Evolutionary conservation across 2,797 vertebrate species (phyloP).

Genomic region (Mormyrops boulengeri): DNA sequence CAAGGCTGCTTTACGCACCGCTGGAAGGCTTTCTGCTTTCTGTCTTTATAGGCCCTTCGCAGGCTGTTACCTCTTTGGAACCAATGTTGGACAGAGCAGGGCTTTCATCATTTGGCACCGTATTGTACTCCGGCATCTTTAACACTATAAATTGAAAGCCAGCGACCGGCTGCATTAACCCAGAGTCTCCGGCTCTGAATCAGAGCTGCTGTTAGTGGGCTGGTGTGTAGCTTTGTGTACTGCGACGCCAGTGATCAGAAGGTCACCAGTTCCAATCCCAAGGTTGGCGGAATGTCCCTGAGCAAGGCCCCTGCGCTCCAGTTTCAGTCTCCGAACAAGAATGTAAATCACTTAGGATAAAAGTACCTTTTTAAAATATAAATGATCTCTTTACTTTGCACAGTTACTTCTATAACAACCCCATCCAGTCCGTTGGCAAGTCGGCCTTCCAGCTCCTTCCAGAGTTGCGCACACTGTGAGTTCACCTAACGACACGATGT

Average conservation of each 20-base stretch:
- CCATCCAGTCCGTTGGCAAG: conserved; percentile 80
- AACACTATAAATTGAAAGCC: background rate
- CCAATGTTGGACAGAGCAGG: background rate
- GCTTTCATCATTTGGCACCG: background rate
- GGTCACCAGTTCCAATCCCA: background rate
- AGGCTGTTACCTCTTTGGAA: background rate
- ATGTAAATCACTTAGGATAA: background rate
- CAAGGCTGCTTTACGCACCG: background rate
- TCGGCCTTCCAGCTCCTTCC: conserved; percentile 85
- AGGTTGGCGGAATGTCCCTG: background rate
- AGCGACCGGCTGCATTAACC: background rate
- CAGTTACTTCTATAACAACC: conserved; percentile 88
- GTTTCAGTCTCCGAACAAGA: background rate
- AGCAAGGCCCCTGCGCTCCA: background rate
- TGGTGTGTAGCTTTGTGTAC: background rate
- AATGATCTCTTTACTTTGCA: conserved; percentile 22
- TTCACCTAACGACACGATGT: background rate
- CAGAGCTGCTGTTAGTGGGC: background rate
- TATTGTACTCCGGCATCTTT: background rate
- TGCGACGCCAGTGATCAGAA: background rate
- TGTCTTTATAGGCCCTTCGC: background rate
- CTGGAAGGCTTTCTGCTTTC: background rate
- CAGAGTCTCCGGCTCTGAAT: background rate
- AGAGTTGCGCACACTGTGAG: conserved; percentile 82
- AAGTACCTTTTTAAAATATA: background rate